Percentiles rank a stretch among this genome's conserved stretches.
phyloP scores from a whole-genome alignment of 64 coral and sea anemone genomes.

The Pocillopora damicornis region DNA sequence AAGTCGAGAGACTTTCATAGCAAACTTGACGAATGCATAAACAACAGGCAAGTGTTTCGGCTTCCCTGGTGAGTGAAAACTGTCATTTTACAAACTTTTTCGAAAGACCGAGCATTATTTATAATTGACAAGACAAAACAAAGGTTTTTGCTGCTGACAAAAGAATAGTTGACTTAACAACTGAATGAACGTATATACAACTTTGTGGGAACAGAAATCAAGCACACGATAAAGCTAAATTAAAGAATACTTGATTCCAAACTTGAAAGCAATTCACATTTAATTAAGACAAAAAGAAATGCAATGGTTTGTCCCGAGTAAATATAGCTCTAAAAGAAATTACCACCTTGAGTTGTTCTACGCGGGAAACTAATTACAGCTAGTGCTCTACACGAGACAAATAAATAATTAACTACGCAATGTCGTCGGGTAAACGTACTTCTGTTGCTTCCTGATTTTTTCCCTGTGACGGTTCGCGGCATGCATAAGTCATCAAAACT shows the following conservation, averaged over 20 bases:
- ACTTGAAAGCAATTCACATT: neutral
- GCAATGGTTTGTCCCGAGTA: neutral
- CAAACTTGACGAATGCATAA: neutral
- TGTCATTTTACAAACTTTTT: neutral
- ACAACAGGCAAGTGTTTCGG: neutral
- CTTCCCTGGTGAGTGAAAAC: neutral
- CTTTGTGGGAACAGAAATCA: no score
- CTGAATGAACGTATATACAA: no score
- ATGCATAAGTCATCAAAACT: no score
- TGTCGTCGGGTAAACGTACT: neutral
- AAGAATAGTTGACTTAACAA: neutral
- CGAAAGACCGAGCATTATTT: neutral
- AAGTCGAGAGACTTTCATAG: neutral
- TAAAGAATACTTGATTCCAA: neutral
- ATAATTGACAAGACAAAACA: neutral
- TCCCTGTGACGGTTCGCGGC: no score
- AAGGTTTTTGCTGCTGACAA: neutral
- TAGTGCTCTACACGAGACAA: neutral
- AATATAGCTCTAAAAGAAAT: neutral
- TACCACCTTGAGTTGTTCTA: neutral
- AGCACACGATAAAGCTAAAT: neutral
- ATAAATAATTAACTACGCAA: conserved; percentile 9
- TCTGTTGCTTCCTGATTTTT: neutral
- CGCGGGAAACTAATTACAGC: conserved; percentile 15
- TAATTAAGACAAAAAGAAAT: neutral